Base-by-base conservation (phyloP, 2,113 vertebrate species). In the Saccopteryx bilineata region DNA sequence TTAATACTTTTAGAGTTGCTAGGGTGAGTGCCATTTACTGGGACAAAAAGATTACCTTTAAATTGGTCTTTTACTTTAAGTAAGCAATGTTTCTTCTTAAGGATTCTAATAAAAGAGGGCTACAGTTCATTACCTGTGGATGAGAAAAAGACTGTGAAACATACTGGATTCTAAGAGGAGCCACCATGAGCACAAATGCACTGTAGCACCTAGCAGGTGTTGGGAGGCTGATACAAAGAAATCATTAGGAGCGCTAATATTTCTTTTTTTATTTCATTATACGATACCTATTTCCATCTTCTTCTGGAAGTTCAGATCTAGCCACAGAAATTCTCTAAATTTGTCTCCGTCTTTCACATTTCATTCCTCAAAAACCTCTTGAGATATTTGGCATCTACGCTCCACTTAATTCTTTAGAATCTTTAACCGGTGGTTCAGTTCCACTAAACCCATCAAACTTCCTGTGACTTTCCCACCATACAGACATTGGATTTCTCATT, bases 81-180 rank as follows among this genome's bases (percentile, higher is more conserved):
- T 94, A 95, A 96, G 95, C 79, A 31, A 80, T 96, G 91, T 95
- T 95, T 96, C 94, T 97, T 88, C 69, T 89, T 97, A 97, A 97
- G 85, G 94, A 93, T 79, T 97, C 75, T 88, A 95, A 93, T 69
- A 95, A 91, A 97, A 88, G 82, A 92, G n/a, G 48, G 60, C 31
- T 87, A n/a, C 54, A 72, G 86, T 94, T 96, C 95, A 76, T 85
- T 88, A 86, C 87, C 74, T 58, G 28, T 50, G n/a, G n/a, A 15
- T n/a, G 28, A 93, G 69, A 91, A 90, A 92, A 66, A 72, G 19
- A 60, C 61, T 76, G 48, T 60, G 61, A 68, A 81, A 21, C 63
- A 7, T 0, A 11, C 8, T 24, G 52, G n/a, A 13, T 68, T 90
- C 86, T 68, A 46, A 75, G 26, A 80, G 48, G 31, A 87, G 58